phyloP scores from a whole-genome alignment of 2,888 invertebrate genomes.

The Cantharis lateralis region DNA sequence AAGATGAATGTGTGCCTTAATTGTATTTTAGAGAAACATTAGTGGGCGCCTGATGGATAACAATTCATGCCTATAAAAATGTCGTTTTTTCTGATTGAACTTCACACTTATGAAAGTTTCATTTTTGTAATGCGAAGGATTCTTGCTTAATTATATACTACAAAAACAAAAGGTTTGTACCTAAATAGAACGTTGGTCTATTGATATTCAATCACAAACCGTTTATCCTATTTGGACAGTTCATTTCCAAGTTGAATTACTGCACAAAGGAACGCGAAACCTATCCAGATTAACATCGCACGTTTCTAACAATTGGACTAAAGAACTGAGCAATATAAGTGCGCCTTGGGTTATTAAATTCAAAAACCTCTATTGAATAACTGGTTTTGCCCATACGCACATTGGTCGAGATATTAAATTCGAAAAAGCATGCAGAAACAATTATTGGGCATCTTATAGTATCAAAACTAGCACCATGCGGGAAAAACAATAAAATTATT shows the following conservation, averaged over 20 bases:
- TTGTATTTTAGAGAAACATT: slow-evolving; percentile 5
- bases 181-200: neutral
- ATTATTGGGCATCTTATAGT: neutral
- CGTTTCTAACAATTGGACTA: neutral
- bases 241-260: neutral
- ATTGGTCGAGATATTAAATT: neutral
- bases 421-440: neutral
- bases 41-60: slow-evolving; percentile 3
- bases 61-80: neutral
- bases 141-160: neutral
- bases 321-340: neutral
- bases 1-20: slow-evolving; percentile 4
- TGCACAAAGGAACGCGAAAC: neutral
- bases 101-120: neutral
- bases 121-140: neutral
- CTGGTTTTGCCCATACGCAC: neutral
- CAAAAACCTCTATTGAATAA: neutral
- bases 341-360: neutral
- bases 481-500: neutral
- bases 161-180: neutral
- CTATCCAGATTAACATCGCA: neutral
- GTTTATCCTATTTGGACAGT: neutral
- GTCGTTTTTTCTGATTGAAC: neutral
- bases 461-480: neutral
- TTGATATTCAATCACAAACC: neutral